Evolutionary conservation across 2,888 invertebrate species (phyloP).

Genomic region (Melipona beecheii): DNA sequence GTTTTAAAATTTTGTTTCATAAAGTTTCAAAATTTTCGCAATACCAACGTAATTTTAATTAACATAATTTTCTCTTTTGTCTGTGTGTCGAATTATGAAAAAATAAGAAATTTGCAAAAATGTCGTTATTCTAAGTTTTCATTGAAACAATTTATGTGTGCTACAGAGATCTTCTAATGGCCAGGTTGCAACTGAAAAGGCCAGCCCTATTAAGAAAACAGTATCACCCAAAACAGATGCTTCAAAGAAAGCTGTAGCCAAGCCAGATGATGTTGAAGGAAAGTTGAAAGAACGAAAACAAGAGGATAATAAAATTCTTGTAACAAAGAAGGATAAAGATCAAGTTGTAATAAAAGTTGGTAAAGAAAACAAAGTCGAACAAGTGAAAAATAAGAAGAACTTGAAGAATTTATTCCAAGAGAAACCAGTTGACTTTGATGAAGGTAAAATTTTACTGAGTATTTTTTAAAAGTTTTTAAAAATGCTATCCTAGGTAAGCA

Average conservation of each 20-base stretch:
- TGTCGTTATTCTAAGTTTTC: not conserved
- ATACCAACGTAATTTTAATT: not conserved
- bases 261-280: conserved; percentile 83
- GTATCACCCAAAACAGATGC: conserved; percentile 78
- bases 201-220: conserved; percentile 86
- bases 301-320: conserved; percentile 85
- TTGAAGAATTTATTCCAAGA: conserved; percentile 86
- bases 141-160: conserved; percentile 48
- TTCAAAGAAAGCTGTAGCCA: conserved; percentile 86
- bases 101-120: not conserved
- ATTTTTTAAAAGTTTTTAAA: not conserved
- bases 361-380: conserved; percentile 86
- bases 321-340: conserved; percentile 79
- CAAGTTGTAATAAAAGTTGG: conserved; percentile 72
- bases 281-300: conserved; percentile 83
- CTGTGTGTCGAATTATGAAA: not conserved
- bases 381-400: conserved; percentile 87
- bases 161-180: conserved; percentile 88
- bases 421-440: conserved; percentile 90
- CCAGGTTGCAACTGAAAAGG: conserved; percentile 85
- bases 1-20: too few species aligned
- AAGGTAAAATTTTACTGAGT: conserved; percentile 84
- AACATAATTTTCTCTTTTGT: not conserved
- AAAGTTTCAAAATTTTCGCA: not conserved
- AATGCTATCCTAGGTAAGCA: not conserved